A percentile compares a stretch with the other conserved stretches of the same genome.
Evolutionary conservation across 2,888 invertebrate genomes (phyloP).

Genomic region (Ichneumon xanthorius): DNA sequence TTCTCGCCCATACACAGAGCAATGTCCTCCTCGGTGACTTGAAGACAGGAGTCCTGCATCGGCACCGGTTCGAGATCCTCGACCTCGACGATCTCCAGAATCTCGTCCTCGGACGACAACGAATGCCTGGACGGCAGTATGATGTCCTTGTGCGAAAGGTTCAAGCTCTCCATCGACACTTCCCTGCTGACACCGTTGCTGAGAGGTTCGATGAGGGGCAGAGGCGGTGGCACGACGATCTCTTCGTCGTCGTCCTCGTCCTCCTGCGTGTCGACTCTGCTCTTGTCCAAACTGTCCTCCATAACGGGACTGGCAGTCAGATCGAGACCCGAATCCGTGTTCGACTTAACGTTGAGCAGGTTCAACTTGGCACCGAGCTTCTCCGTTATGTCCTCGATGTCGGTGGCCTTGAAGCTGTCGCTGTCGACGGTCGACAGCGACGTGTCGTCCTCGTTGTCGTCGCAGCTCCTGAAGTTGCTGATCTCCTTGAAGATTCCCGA

Average conservation of each 20-base stretch:
- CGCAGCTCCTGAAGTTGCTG: constrained; percentile 88
- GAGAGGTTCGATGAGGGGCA: constrained; percentile 92
- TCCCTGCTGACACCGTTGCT: constrained; percentile 89
- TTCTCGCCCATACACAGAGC: constrained; percentile 94
- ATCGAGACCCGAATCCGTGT: constrained; percentile 82
- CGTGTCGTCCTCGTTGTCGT: constrained; percentile 86
- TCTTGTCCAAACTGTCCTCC: constrained; percentile 79
- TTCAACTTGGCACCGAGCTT: constrained; percentile 82
- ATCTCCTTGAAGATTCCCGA: constrained; percentile 86
- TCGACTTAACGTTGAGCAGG: constrained; percentile 81
- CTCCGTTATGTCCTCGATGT: constrained; percentile 83
- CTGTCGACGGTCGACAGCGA: constrained; percentile 81
- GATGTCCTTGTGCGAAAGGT: constrained; percentile 91
- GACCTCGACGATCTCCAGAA: constrained; percentile 92
- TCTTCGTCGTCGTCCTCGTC: constrained; percentile 89
- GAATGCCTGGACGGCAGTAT: constrained; percentile 87
- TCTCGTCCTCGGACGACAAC: constrained; percentile 89
- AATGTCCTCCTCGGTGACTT: constrained; percentile 97
- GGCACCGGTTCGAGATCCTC: constrained; percentile 94
- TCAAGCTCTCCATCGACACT: constrained; percentile 93
- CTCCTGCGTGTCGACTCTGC: constrained; percentile 78
- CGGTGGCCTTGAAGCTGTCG: constrained; percentile 81
- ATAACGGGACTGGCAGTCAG: constrained; percentile 81
- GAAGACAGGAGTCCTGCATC: constrained; percentile 94
- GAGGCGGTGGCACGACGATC: constrained; percentile 92